phyloP scores from a whole-genome alignment of 2,113 vertebrate species.

The Cyprinodon brontotheroides region DNA sequence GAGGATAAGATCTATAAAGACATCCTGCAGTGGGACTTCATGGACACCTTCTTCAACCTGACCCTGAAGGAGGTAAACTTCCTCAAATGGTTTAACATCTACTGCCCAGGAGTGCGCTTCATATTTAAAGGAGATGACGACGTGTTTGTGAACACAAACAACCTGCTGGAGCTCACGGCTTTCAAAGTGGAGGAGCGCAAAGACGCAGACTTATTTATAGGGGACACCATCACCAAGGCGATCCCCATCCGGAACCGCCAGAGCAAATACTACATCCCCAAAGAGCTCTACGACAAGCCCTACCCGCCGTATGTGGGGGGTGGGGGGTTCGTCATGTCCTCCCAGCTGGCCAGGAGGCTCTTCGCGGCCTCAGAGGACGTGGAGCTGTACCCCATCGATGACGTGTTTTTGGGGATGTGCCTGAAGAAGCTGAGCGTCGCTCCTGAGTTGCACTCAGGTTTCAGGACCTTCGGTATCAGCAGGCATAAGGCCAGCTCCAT shows the following conservation, averaged over 20 bases:
- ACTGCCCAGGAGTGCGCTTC: constrained; percentile 76
- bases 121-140: constrained; percentile 88
- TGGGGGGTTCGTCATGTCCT: constrained; percentile 83
- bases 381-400: constrained; percentile 87
- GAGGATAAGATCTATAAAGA: constrained; percentile 81
- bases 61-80: constrained; percentile 85
- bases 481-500: constrained; percentile 69
- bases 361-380: constrained; percentile 74
- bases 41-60: constrained; percentile 86
- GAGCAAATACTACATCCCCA: constrained; percentile 88
- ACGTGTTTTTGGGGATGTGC: constrained; percentile 89
- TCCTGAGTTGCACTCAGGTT: constrained; percentile 80
- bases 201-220: constrained; percentile 76
- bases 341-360: constrained; percentile 62
- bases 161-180: constrained; percentile 80
- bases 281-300: constrained; percentile 73
- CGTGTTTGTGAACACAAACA: constrained; percentile 84
- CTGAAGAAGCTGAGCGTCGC: constrained; percentile 70
- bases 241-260: constrained; percentile 80
- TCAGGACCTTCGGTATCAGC: constrained; percentile 82
- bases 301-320: constrained; percentile 85
- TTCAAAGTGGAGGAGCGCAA: constrained; percentile 66
- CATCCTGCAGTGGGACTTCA: constrained; percentile 87
- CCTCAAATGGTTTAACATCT: constrained; percentile 82
- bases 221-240: constrained; percentile 83